A percentile compares a stretch with the other conserved stretches of the same genome.
Conservation (phyloP, 2,888 invertebrate genomes). For the Andricus curvator region DNA sequence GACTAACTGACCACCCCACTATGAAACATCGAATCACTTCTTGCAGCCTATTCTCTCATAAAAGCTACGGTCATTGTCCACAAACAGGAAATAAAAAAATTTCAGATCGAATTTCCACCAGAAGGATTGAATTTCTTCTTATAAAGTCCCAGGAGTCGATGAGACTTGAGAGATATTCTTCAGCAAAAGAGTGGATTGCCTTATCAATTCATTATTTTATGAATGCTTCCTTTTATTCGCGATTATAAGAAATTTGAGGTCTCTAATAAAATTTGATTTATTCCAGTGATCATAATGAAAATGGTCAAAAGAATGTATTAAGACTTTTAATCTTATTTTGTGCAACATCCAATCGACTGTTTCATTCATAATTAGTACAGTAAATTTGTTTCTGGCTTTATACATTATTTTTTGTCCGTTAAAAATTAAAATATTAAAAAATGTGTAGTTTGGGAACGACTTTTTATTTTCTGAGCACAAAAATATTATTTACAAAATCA, state of each 20-base stretch:
- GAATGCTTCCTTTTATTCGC: conserved; percentile 4
- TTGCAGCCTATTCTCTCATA: conserved; percentile 2
- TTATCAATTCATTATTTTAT: not conserved
- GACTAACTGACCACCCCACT: conserved; percentile 40
- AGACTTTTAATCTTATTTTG: too few species aligned
- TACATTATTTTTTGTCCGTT: too few species aligned
- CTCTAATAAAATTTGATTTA: not conserved
- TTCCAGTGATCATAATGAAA: too few species aligned
- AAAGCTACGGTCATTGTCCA: conserved; percentile 31
- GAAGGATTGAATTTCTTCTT: conserved; percentile 23
- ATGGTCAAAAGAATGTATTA: too few species aligned
- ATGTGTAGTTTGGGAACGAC: too few species aligned
- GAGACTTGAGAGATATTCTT: conserved; percentile 17
- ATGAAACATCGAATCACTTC: conserved; percentile 40
- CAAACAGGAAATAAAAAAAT: conserved; percentile 31
- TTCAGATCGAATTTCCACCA: conserved; percentile 19
- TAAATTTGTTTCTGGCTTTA: too few species aligned
- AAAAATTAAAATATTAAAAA: too few species aligned
- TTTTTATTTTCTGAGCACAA: too few species aligned
- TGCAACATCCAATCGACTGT: too few species aligned
- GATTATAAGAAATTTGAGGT: not conserved
- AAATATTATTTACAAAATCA: too few species aligned
- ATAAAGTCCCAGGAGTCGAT: not conserved
- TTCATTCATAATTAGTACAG: too few species aligned
- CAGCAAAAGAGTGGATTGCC: not conserved